Evolutionary conservation across 1,140 invertebrate species (phyloP).

Genomic region (Yoshiicerus persimilis): DNA sequence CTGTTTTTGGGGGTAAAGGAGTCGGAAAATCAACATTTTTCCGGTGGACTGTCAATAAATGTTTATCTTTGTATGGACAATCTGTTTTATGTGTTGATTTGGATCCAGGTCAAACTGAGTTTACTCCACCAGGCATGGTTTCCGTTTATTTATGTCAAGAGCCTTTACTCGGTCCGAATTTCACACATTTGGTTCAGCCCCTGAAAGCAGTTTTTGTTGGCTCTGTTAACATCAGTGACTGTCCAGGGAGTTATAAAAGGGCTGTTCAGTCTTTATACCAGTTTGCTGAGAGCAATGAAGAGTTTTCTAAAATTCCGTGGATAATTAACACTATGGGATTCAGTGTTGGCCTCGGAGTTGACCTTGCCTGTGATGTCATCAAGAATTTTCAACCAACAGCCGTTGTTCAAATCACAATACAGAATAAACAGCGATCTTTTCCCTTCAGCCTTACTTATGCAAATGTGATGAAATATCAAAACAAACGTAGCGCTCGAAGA

Average conservation of each 20-base stretch:
- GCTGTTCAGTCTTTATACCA: conserved; percentile 51
- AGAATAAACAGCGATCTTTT: conserved; percentile 48
- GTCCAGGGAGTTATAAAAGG: conserved; percentile 51
- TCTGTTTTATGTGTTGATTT: conserved; percentile 71
- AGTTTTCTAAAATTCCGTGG: conserved; percentile 49
- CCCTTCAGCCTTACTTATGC: conserved; percentile 39
- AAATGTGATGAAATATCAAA: conserved; percentile 22
- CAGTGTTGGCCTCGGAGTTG: conserved; percentile 53
- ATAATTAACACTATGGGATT: conserved; percentile 58
- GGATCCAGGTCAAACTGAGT: conserved; percentile 80
- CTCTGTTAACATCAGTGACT: conserved; percentile 48
- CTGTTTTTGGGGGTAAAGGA: conserved; percentile 66
- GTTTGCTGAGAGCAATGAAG: conserved; percentile 35
- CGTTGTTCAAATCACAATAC: conserved; percentile 52
- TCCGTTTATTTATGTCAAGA: conserved; percentile 64
- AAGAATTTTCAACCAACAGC: conserved; percentile 50
- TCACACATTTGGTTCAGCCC: conserved; percentile 67
- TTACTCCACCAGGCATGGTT: conserved; percentile 69
- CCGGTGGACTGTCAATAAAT: conserved; percentile 67
- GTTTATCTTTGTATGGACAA: conserved; percentile 56
- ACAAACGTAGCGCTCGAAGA: not conserved
- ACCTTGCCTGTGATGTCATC: conserved; percentile 52
- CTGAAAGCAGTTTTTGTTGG: conserved; percentile 55
- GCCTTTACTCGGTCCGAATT: conserved; percentile 74
- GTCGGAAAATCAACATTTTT: conserved; percentile 76